Base-by-base conservation (phyloP, 2,888 invertebrate species). In the Atethmia centrago region DNA sequence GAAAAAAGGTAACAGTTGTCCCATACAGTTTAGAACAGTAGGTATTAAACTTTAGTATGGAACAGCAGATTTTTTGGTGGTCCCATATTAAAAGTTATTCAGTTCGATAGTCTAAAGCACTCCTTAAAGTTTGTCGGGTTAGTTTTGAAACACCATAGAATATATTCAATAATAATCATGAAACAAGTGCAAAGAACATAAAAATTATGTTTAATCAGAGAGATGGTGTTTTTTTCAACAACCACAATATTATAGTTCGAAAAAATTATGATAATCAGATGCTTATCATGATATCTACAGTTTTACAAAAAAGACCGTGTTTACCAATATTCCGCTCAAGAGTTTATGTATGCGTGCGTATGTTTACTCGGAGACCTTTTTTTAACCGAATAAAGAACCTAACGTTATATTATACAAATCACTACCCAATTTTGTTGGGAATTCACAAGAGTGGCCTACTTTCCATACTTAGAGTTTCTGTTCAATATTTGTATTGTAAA, bases 381-480 rank as follows among this genome's bases (percentile, higher is more conserved):
- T 81, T 71, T 67, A 75, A 63, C 45, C 71, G 62, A 49, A 71
- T 68, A 71, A 85, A 85, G 67, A 72, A 58, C 36, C 64, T 45
- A 73, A 68, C 64, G 64, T 70, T 76, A 74, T 85, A 76, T 74
- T 83, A 84, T 77, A 79, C 83, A 79, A 85, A 84, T 79, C 67
- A 77, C 74, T 68, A 71, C 51, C 68, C 63, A 72, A 64, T 74
- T 79, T 76, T 61, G 68, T 78, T 66, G n/a, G 53, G 56, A 82
- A 69, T 58, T 77, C 59, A 53, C 64, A 47, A 75, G n/a, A n/a
- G 49, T 82, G 47, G 40, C 71, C 71, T 71, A 85, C 36, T 75
- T 79, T 73, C 42, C 31, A 65, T 70, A 59, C 61, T 53, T 69
- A 71, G 58, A 61, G 56, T 67, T 49, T 66, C 53, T 40, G 65